A percentile compares a stretch with the other conserved stretches of the same genome.
These are phyloP conservation scores for Sturmia bella DNA, from an alignment of 2,888 invertebrate genomes.

Conservation along the genomic window DNA sequence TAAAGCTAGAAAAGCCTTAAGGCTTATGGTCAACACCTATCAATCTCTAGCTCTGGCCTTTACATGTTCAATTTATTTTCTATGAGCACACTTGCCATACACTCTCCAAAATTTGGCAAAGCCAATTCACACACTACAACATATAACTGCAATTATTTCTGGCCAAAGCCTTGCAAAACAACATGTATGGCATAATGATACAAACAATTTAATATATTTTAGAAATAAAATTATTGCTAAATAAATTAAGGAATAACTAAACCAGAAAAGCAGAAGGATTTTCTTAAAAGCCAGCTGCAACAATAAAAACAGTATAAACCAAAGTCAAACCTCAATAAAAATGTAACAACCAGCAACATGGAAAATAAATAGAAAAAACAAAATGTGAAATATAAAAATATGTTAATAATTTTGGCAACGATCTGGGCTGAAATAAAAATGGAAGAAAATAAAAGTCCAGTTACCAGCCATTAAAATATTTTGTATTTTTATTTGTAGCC, in stretches of 20 bases:
- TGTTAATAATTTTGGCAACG: slow-evolving; percentile 70
- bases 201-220: slow-evolving; percentile 56
- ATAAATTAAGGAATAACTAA: slow-evolving; percentile 55
- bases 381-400: slow-evolving; percentile 48
- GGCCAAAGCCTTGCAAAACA: slow-evolving; percentile 8
- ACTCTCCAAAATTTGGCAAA: slow-evolving; percentile 44
- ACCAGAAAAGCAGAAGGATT: slow-evolving; percentile 49
- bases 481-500: slow-evolving; percentile 10
- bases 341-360: slow-evolving; percentile 42
- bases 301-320: slow-evolving; percentile 6
- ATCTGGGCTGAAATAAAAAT: slow-evolving; percentile 30
- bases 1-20: no score
- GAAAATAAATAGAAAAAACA: slow-evolving; percentile 29
- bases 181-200: slow-evolving; percentile 45
- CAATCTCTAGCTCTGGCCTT: no score
- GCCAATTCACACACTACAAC: not conserved
- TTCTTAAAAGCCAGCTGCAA: not conserved
- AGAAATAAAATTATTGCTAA: slow-evolving; percentile 45
- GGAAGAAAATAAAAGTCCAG: slow-evolving; percentile 39
- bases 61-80: no score
- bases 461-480: slow-evolving; percentile 52
- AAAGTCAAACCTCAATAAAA: slow-evolving; percentile 37
- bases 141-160: slow-evolving; percentile 10
- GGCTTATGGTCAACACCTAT: no score
- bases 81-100: not conserved